Evolutionary conservation across 2,113 vertebrate species (phyloP).

Genomic region (Calyptomena viridis): DNA sequence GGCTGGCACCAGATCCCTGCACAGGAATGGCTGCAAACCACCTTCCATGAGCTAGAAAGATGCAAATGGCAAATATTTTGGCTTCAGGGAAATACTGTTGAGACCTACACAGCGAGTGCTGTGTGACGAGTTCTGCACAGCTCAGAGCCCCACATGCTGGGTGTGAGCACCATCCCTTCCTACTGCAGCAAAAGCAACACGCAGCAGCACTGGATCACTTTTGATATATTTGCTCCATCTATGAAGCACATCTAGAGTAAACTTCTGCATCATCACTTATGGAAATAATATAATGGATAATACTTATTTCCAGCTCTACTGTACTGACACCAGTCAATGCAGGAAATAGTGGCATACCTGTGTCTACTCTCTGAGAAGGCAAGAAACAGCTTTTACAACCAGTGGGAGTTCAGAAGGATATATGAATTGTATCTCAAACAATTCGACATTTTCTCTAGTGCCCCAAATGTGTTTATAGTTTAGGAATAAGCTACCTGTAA

Average conservation of each 20-base stretch:
- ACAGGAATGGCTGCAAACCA: background rate
- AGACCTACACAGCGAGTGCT: fast-evolving
- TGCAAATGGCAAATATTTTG: background rate
- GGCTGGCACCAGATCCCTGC: background rate
- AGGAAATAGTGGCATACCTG: background rate
- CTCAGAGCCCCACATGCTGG: background rate
- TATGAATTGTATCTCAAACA: background rate
- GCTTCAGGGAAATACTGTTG: background rate
- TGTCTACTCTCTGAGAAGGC: background rate
- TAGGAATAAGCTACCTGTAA: background rate
- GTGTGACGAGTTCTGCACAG: background rate
- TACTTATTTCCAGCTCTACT: background rate
- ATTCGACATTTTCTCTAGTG: background rate
- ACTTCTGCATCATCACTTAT: background rate
- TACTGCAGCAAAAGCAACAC: fast-evolving
- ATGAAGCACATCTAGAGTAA: background rate
- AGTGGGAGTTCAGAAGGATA: background rate
- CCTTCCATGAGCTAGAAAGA: background rate
- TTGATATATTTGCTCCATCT: background rate
- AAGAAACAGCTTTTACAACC: background rate
- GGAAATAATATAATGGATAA: background rate
- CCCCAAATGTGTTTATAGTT: background rate
- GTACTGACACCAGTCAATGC: background rate
- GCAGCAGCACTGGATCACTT: fast-evolving
- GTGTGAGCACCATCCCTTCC: background rate